Base-by-base conservation (phyloP, 2,888 invertebrate species). In the Calliphora vomitoria region DNA sequence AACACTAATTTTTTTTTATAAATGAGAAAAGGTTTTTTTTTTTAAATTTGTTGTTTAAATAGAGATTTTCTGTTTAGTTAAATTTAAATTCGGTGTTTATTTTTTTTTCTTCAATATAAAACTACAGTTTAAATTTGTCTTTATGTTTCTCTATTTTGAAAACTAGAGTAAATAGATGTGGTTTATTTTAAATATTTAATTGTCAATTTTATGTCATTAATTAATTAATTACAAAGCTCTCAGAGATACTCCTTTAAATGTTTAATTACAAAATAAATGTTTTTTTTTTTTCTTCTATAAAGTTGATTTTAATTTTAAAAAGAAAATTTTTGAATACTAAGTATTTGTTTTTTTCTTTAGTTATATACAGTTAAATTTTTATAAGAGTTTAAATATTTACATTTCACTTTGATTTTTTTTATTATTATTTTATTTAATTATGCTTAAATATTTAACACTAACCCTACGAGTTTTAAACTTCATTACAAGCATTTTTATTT, bases 401-500 rank as follows among this genome's bases (percentile, higher is more conserved):
- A 85, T n/a, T 44, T 13, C 11, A 35, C 35, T 35, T 35, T 13
- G 11, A n/a, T 25, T 18, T 53, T 18, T 69, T n/a, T 50, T 25
- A 31, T 6, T 69, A 76, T 71, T 71, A 47, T 68, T 84, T 31
- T 64, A 68, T 68, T 85, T 15, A 20, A 50, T 79, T 38, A 38
- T 38, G 8, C 81, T 86, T 84, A 72, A 76, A 38, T 60, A 41
- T 62, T 50, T 89, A 89, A 83, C 89, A 89, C 89, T 89, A 89
- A 89, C 89, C 84, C 89, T 89, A 89, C 89, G 89, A 89, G 89
- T 88, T 86, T 88, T 81, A 72, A 88, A 88, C 62, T 86, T 86
- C 80, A 50, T 84, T 72, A 58, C 71, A 81, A 86, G 81, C 88
- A 83, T 87, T 85, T 88, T 78, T 62, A 76, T 86, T 82, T 86